Base-by-base conservation (phyloP, 2,888 invertebrate species). In the Ophion slaviceki region DNA sequence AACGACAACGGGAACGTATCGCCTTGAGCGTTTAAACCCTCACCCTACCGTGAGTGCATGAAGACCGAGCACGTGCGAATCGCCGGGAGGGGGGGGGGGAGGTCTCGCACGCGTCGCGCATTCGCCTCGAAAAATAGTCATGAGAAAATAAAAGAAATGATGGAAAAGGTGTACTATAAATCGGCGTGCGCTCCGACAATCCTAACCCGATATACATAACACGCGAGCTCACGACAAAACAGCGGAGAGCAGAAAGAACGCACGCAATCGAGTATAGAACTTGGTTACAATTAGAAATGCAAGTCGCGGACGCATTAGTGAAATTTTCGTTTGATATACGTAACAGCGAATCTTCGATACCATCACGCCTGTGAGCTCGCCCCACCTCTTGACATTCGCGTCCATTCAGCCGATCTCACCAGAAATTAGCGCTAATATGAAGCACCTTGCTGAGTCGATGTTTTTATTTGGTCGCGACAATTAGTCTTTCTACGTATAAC, bases 21-120 rank as follows among this genome's bases (percentile, higher is more conserved):
- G 28, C 32, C 59, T 74, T 72, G 72, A 70, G 61, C 36, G 47
- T 67, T 83, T 80, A 79, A 74, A 79, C 67, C 53, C 77, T 64
- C 10, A 71, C 80, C 32, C 11, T 53, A 17, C 53, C 14, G 17
- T 5, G 53, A 53, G 17, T 17, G 53, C 17, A 40, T 40, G 40
- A 40, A 53, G 53, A 53, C 53, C 53, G 14, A 53, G 53, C 53
- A 53, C 53, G 53, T 14, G 53, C 53, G 17, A 53, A 53, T 53
- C 53, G 17, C 4, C 17, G 53, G 53, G 17, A 0, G 53, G 14
- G 14, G 53, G 68, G 68, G 7, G 77, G 70, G 53, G 70, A 80
- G 78, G 78, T 72, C 77, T 80, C 82, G 72, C 71, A 67, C 80
- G 59, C 82, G 81, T 81, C 80, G 53, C 82, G 79, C 85, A 84